A percentile compares a stretch with the other conserved stretches of the same genome.
Conservation (phyloP, 1,140 invertebrate species). For the Bombus picipes region DNA sequence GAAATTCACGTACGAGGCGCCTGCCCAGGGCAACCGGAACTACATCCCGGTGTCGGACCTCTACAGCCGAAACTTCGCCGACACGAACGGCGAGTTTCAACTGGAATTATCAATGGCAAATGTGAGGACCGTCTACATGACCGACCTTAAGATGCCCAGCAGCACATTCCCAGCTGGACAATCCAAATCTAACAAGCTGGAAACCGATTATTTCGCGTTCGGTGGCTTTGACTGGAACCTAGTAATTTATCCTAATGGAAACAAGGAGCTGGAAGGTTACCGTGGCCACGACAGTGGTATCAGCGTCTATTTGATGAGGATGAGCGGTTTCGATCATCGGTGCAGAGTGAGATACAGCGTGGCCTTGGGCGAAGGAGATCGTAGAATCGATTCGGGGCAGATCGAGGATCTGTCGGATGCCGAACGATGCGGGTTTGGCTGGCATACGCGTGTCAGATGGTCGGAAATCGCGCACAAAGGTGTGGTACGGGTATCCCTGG, state of each 20-base stretch:
- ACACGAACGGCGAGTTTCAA: conserved; percentile 92
- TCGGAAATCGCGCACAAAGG: conserved; percentile 85
- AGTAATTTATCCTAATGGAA: conserved; percentile 87
- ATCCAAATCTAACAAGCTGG: conserved; percentile 83
- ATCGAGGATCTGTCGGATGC: conserved; percentile 91
- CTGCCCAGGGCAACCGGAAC: conserved; percentile 90
- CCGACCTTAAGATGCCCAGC: conserved; percentile 83
- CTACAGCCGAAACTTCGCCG: conserved; percentile 89
- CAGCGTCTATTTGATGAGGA: conserved; percentile 87
- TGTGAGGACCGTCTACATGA: conserved; percentile 89
- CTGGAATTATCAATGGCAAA: conserved; percentile 91
- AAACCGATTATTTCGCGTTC: conserved; percentile 89
- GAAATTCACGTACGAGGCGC: conserved; percentile 90
- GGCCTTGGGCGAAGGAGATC: conserved; percentile 88
- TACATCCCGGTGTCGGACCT: conserved; percentile 92
- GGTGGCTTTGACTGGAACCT: conserved; percentile 94
- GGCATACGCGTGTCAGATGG: conserved; percentile 87
- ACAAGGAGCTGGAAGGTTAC: conserved; percentile 78
- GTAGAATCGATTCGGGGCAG: conserved; percentile 89
- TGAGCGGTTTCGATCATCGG: conserved; percentile 92
- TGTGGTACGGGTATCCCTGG: conserved; percentile 87
- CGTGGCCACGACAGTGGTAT: conserved; percentile 82
- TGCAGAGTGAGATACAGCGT: conserved; percentile 89
- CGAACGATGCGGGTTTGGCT: conserved; percentile 89
- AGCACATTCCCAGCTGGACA: conserved; percentile 78